A percentile compares a stretch with the other conserved stretches of the same genome.
Evolutionary conservation across 2,797 vertebrate genomes (phyloP).

Genomic region (Melanotaenia parkinsoni): DNA sequence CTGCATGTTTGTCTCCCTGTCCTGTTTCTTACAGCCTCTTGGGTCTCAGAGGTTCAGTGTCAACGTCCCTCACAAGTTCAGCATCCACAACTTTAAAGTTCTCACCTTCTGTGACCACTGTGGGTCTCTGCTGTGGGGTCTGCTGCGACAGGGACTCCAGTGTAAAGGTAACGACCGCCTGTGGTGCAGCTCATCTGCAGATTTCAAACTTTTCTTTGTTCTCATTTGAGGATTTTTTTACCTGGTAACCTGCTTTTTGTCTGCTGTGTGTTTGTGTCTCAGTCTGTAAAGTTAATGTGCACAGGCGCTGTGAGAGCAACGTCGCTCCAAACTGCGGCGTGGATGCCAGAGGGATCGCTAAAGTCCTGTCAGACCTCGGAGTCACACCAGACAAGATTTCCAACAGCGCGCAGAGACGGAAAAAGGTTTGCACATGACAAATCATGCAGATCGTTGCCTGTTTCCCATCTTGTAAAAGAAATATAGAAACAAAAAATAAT

Average conservation of each 20-base stretch:
- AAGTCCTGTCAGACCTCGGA: slow-evolving; percentile 94
- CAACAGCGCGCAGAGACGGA: slow-evolving; percentile 91
- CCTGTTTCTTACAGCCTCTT: slow-evolving; percentile 77
- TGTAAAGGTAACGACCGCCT: slow-evolving; percentile 87
- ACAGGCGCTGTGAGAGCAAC: slow-evolving; percentile 95
- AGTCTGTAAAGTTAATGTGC: slow-evolving; percentile 99
- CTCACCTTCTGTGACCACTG: slow-evolving; percentile 98
- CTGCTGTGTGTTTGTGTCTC: slow-evolving; percentile 35
- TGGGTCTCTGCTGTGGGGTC: slow-evolving; percentile 94
- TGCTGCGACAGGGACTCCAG: slow-evolving; percentile 94
- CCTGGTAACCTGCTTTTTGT: background rate
- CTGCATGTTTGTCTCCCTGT: background rate
- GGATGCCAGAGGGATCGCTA: slow-evolving; percentile 94
- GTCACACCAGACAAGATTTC: slow-evolving; percentile 98
- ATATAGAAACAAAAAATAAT: too few relatives aligned
- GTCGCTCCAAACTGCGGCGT: slow-evolving; percentile 97
- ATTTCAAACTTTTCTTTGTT: too few relatives aligned
- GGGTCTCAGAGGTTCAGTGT: slow-evolving; percentile 96
- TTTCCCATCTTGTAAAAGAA: too few relatives aligned
- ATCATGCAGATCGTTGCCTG: too few relatives aligned
- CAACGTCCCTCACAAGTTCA: slow-evolving; percentile 96
- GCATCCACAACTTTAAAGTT: slow-evolving; percentile 98
- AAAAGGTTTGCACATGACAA: slow-evolving; percentile 83
- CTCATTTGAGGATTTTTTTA: too few relatives aligned
- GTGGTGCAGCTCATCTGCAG: too few relatives aligned